Conservation (phyloP, 2,888 invertebrate genomes). For the Protula sp. region DNA sequence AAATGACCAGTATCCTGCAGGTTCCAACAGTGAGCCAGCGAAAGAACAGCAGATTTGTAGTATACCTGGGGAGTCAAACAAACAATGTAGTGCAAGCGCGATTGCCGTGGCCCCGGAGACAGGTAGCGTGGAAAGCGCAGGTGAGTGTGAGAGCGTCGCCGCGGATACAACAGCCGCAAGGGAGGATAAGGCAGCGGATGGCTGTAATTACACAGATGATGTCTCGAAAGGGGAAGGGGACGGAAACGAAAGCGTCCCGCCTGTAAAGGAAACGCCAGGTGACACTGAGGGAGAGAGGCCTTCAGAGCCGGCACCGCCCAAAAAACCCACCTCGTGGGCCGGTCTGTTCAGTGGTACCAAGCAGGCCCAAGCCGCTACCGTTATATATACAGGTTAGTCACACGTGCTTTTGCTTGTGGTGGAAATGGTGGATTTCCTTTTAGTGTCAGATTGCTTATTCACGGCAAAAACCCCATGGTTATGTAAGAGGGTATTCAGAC, state of each 20-base stretch:
- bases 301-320: not conserved
- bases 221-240: not conserved
- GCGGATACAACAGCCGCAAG: no score
- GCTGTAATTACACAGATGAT: not conserved
- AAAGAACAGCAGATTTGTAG: not conserved
- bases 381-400: constrained; percentile 4
- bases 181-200: no score
- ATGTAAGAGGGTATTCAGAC: no score
- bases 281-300: not conserved
- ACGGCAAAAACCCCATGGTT: no score
- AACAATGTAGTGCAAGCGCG: not conserved
- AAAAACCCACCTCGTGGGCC: constrained; percentile 17
- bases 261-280: not conserved
- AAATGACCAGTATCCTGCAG: not conserved
- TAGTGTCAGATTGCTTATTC: no score
- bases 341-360: constrained; percentile 12
- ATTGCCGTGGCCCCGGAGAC: not conserved
- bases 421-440: not conserved
- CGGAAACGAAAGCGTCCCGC: not conserved
- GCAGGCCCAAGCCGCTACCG: constrained; percentile 6
- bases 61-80: constrained; percentile 2
- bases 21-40: not conserved
- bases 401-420: not conserved
- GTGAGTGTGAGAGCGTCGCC: not conserved
- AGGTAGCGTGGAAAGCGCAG: not conserved